Base-by-base conservation (phyloP, 2,888 invertebrate species). In the Cerastis rubricosa region DNA sequence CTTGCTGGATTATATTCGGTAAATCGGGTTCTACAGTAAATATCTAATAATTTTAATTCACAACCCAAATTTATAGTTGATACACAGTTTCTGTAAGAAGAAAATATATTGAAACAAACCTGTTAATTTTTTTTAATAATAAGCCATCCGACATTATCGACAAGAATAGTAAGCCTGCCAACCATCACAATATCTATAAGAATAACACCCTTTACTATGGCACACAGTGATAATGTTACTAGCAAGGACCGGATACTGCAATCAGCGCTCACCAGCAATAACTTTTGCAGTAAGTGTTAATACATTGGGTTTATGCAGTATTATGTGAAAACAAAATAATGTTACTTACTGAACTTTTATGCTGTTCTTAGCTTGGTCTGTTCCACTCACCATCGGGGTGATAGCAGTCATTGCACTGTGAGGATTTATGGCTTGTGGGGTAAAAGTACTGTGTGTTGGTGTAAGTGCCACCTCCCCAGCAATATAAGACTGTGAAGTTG, bases 1-100 rank as follows among this genome's bases (percentile, higher is more conserved):
- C 98, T 96, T 11, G 98, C 97, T 14, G 98, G 98, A 90, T 98
- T 98, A 89, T 98, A 98, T 93, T 98, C 98, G 0, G 98, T 98
- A 93, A 98, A 98, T 84, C 98, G 97, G 7, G 98, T 98, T 71
- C 98, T 97, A 81, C 98, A 98, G 91, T 98, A 98, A 76, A 98
- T 98, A 78, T 97, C 97, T 88, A 98, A 97, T 54, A 98, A 94
- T 90, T 98, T 97, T 76, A 98, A 93, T 90, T 97, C 97, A 91
- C 98, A 98, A 29, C 97, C 97, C 81, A 98, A 95, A 89, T 98
- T 98, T 0, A 98, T 98, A 11, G 98, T 98, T 43, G 98, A 98
- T 1, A 98, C 98, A 91, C 98, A 98, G 92, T 98, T 98, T 91
- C 98, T 98, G 91, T 67, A 97, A 97, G 70, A 84, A 80, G 43